Conservation (phyloP, 2,113 vertebrate genomes). For the Dipodomys merriami region DNA sequence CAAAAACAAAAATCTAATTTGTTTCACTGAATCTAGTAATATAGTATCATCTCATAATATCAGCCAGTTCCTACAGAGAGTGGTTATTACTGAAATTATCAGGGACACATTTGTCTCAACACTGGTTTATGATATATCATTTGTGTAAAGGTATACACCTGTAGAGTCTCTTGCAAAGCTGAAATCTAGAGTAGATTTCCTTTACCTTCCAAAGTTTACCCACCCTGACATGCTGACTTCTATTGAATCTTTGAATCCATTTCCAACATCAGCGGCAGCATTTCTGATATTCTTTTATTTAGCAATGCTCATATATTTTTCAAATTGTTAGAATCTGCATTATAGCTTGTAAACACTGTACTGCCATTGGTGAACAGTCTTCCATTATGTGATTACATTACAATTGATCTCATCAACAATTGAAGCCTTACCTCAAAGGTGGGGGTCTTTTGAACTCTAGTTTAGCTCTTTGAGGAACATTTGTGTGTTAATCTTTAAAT, state of each 20-base stretch:
- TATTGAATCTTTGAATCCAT: neutral
- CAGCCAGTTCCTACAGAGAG: neutral
- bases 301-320: neutral
- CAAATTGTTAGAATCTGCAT: neutral
- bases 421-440: neutral
- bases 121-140: neutral
- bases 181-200: neutral
- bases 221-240: neutral
- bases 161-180: fast-evolving
- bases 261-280: neutral
- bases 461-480: neutral
- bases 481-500: neutral
- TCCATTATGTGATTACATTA: neutral
- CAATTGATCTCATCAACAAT: neutral
- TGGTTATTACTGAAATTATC: neutral
- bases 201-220: neutral
- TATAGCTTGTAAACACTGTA: neutral
- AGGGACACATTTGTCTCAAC: fast-evolving
- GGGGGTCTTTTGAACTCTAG: neutral
- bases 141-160: neutral
- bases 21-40: neutral
- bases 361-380: neutral
- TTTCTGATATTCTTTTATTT: neutral
- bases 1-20: neutral
- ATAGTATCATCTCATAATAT: neutral